Base-by-base conservation (phyloP, 64 coral and sea anemone genomes). In the Montipora cactus region DNA sequence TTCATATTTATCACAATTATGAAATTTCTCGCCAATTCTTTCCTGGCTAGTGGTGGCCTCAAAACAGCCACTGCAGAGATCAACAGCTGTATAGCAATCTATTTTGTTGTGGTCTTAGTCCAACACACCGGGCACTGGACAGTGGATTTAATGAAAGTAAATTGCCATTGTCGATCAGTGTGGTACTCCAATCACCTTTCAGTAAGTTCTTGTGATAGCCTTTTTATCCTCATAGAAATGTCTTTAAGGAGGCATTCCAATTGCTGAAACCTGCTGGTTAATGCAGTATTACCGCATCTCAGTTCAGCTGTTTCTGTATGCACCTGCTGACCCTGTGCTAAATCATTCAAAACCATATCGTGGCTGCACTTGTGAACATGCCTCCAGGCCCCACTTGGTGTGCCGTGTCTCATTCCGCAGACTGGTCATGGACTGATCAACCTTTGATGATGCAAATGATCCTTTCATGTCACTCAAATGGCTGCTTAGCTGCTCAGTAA, bases 151-250 rank as follows among this genome's bases (percentile, higher is more conserved):
- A 5, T 7, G 10, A 1, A 10, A 55, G 52, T 55, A 23, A 23
- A 23, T 23, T 23, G 23, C 23, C 52, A 55, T 10, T 0, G 52
- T 10, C 0, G 6, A 10, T 7, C 9, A 5, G 52, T 9, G 5
- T 55, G 9, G 52, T 9, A 55, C 9, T 11, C 13, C 8, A 81
- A 18, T 25, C 20, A 85, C 81, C 81, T 44, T 2, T 70, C 3
- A 1, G 62, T 85, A 4, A 85, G 46, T 21, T 85, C 81, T 85
- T 85, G 81, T 20, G 70, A 44, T 9, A 62, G 64, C 45, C 62
- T 85, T 14, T 85, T 64, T 15, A 69, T 44, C 64, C 81, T 70
- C 59, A 85, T 49, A 9, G 45, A 62, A 14, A 45, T 8, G 4
- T 85, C 81, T 16, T 85, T 58, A 2, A 85, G 15, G 20, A 44